Evolutionary conservation across 2,797 vertebrate genomes (phyloP).

Genomic region (Epinephelus awoara): DNA sequence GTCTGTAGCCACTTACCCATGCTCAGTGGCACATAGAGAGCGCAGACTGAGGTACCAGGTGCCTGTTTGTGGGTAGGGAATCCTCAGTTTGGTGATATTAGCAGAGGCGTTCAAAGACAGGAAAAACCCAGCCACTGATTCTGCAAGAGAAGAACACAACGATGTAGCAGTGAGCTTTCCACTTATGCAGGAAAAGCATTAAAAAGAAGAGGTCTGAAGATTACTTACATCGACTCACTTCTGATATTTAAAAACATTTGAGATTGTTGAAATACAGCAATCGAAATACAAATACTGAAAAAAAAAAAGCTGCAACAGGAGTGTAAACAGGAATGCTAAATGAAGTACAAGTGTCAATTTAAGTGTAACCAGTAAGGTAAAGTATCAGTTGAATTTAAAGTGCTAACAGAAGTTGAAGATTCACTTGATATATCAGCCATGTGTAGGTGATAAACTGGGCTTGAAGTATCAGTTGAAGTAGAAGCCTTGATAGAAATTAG

Average conservation of each 20-base stretch:
- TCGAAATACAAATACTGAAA: background rate
- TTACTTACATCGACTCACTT: background rate
- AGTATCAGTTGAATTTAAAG: background rate
- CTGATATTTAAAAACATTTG: background rate
- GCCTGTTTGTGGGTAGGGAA: slow-evolving; percentile 96
- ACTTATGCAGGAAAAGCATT: background rate
- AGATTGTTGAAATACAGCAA: background rate
- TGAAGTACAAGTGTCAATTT: background rate
- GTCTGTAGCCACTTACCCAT: slow-evolving; percentile 85
- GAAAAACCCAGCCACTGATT: slow-evolving; percentile 91
- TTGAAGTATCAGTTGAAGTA: slow-evolving; percentile 3
- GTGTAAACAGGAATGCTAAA: background rate
- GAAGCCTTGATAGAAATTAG: background rate
- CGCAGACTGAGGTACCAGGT: slow-evolving; percentile 97
- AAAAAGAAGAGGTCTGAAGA: background rate
- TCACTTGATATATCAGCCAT: background rate
- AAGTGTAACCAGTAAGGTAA: background rate
- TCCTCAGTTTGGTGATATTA: slow-evolving; percentile 92
- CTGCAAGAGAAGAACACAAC: slow-evolving; percentile 74
- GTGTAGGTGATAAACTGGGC: background rate
- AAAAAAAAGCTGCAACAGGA: background rate
- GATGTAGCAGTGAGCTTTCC: background rate
- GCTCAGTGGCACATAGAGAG: slow-evolving; percentile 89
- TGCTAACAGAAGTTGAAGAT: background rate
- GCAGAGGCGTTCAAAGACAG: slow-evolving; percentile 90